Base-by-base conservation (phyloP, 64 coral and sea anemone species). In the Pocillopora damicornis region DNA sequence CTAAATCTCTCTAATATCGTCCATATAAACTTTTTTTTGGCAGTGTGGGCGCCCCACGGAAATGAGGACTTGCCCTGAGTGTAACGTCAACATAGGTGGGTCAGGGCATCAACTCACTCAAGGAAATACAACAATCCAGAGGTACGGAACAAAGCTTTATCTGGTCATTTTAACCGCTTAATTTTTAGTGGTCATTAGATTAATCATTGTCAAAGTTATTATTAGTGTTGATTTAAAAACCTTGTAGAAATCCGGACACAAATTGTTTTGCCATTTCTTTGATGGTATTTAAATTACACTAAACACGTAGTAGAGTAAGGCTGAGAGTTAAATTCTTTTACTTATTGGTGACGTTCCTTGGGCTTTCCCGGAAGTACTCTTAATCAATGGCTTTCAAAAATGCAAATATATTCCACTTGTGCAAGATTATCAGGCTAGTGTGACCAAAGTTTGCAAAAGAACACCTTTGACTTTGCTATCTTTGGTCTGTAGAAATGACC, bases 1-100 rank as follows among this genome's bases (percentile, higher is more conserved):
- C 30, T 30, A 30, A 30, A 30, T 30, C 30, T 30, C 30, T 30
- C 30, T 30, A 30, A 30, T 30, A 30, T 30, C 7, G 23, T 17
- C 9, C 5, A 68, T 22, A 18, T 20, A 18, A 45, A 11, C 11
- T 63, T 82, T 4, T 82, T 67, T 38, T 13, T 84, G 66, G 25
- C 23, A 90, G 89, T 90, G 89, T 75, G 89, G 89, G 17, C 79
- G 79, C 11, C 79, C 89, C 34, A 62, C 76, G 51, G 79, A 90
- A 57, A 71, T 83, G n/a, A 83, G 60, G 25, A 30, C 75, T 74
- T 90, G 89, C 66, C 89, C 89, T 26, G 89, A 90, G 14, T 90
- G 89, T 11, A 90, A 90, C 62, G 73, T 75, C 60, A 34, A 75
- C 20, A 90, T 90, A 35, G 89, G 89, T 23, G 89, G 89, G 2